Base-by-base conservation (phyloP, 2,797 vertebrate genomes). In the Halcyon leucocephala region DNA sequence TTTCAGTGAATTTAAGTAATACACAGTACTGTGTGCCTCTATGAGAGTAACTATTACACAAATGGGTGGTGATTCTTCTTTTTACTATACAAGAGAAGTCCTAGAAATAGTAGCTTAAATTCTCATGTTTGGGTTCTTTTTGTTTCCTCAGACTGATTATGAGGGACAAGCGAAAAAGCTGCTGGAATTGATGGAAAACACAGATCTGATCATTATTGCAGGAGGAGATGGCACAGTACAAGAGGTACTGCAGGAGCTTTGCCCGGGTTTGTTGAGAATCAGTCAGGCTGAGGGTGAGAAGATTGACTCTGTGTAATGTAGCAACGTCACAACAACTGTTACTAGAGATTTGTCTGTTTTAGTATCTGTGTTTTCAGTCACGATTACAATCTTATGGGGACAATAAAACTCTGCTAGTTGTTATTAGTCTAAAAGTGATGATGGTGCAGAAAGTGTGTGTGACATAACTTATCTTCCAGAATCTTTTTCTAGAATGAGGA, bases 101-200 rank as follows among this genome's bases (percentile, higher is more conserved):
- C n/a, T 71, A 41, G 58, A 80, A 70, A 70, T 65, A 87, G 37
- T 84, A 5, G 19, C 17, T 74, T 91, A 61, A 86, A 14, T 71
- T 72, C 61, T 92, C 25, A 57, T 26, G 6, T 92, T 60, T 81
- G 86, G 26, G 18, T 22, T 42, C 17, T 42, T 85, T 94, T 71
- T 94, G 42, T 91, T 96, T 90, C 35, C 94, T 76, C 98, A 99
- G 99, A 99, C 99, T 18, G 99, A 99, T 97, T 99, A 99, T 96
- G 99, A 99, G 97, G 99, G 99, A 51, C 99, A 99, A 97, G 99
- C 99, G 0, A 99, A 99, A 97, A 99, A 99, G 70, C 97, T 99
- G 44, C 97, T 99, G 90, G 99, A 99, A 72, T 41, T 99, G 55
- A 98, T 99, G 98, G 99, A 99, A 82, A 98, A 98, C 61, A 99